phyloP scores from a whole-genome alignment of 2,113 vertebrate genomes.

The Ammodytes dubius region DNA sequence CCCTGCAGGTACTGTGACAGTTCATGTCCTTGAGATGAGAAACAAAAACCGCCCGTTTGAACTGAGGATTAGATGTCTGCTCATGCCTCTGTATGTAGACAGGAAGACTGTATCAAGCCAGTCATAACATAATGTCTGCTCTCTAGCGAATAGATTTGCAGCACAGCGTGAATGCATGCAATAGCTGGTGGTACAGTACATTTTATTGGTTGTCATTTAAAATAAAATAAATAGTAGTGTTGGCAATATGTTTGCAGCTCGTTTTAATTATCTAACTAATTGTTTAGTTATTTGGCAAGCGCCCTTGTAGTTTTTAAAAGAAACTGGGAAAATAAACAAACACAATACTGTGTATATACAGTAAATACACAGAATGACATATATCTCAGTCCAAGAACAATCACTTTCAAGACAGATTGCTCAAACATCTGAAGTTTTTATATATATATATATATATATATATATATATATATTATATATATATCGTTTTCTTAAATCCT shows the following conservation, averaged over 20 bases:
- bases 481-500: constrained; percentile 1
- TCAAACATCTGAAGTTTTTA: not conserved
- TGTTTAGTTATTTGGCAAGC: not conserved
- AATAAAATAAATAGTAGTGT: not conserved
- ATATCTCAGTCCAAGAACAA: constrained; percentile 18
- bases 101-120: constrained; percentile 41
- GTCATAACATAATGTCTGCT: constrained; percentile 17
- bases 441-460: too few species aligned
- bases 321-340: constrained; percentile 5
- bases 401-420: not conserved
- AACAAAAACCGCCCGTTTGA: constrained; percentile 42
- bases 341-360: not conserved
- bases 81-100: constrained; percentile 49
- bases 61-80: constrained; percentile 40
- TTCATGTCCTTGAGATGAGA: constrained; percentile 34
- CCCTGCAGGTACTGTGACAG: constrained; percentile 36
- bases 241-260: not conserved
- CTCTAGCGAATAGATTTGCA: constrained; percentile 9
- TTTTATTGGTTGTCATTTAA: constrained; percentile 2
- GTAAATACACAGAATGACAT: not conserved
- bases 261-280: not conserved
- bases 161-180: not conserved
- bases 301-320: not conserved
- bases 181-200: not conserved
- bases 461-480: too few species aligned